Evolutionary conservation across 2,113 vertebrate species (phyloP).

Genomic region (Falco punctatus): DNA sequence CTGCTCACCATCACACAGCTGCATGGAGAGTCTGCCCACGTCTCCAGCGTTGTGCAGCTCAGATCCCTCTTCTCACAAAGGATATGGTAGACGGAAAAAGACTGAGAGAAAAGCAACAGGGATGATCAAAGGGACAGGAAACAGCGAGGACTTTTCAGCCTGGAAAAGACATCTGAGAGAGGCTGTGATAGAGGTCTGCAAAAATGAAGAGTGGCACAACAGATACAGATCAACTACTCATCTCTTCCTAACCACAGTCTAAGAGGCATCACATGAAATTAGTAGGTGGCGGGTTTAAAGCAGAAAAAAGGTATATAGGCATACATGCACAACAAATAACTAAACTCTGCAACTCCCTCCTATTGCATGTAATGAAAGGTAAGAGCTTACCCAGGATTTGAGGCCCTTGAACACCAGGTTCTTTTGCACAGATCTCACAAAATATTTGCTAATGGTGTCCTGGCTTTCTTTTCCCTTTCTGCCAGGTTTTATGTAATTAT

Average conservation of each 20-base stretch:
- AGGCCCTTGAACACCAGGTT: neutral
- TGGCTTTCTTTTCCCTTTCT: neutral
- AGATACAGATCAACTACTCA: neutral
- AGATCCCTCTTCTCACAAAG: neutral
- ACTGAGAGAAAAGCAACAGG: neutral
- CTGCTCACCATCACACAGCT: neutral
- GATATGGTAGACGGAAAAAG: neutral
- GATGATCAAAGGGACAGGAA: neutral
- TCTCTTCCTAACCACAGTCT: neutral
- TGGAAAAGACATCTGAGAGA: neutral
- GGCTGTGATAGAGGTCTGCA: neutral
- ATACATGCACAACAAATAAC: neutral
- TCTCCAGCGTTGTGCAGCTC: neutral
- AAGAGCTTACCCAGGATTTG: neutral
- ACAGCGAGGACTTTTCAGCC: neutral
- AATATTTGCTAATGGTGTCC: neutral
- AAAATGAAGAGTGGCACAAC: neutral
- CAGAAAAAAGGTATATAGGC: neutral
- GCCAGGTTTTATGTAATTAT: neutral
- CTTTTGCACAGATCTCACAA: neutral
- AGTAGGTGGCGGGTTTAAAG: neutral
- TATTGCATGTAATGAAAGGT: neutral
- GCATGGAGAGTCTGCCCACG: fast-evolving
- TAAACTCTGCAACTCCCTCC: neutral
- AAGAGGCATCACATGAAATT: neutral